Evolutionary conservation across 1,140 invertebrate species (phyloP), one percentile per base, ranked within the genome.

Genomic region (Papilio polytes): DNA sequence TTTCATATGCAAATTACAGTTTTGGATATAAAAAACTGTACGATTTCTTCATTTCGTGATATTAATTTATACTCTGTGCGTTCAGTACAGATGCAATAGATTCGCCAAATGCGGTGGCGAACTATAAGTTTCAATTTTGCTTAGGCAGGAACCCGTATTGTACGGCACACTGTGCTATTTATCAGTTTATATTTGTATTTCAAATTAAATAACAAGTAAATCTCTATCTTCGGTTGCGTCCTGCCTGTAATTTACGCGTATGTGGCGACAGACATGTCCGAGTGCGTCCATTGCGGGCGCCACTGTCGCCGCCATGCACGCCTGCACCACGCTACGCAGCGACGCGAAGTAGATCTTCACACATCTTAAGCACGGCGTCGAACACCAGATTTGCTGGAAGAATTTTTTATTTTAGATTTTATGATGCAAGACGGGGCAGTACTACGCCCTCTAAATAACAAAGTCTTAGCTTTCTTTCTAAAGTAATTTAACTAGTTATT

Each of bases 321-420:
- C 92, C 13, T 93, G 92, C 53, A 96, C 93, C 83, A 97, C 95
- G 15, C 96, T 96, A 59, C 96, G 95, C 3, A 95, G 91, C 2
- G 96, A 95, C 0, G 96, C 96, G 86, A 96, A 97, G 85, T 96
- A 96, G 82, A 98, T 97, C 89, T 97, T 97, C 90, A 96, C 95
- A 66, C 96, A 95, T 51, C 97, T 95, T 18, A 97, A 88, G 79
- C 96, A 96, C 0, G 97, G 97, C 0, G 95, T 96, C 12, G 96
- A 91, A 84, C 97, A 97, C 97, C 97, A 97, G 78, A 97, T 97
- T 94, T 97, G 96, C 97, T 97, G 91, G 46, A 96, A 96, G 83
- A 82, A 18, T 20, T 20, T 9, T 20, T n/a, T n/a, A 1, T 48
- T 48, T 15, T 48, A 48, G 13, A 48, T 48, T 12, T 48, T 48